These are phyloP conservation scores for Xyrichtys novacula DNA, from an alignment of 2,797 vertebrate genomes.

Conservation along the genomic window DNA sequence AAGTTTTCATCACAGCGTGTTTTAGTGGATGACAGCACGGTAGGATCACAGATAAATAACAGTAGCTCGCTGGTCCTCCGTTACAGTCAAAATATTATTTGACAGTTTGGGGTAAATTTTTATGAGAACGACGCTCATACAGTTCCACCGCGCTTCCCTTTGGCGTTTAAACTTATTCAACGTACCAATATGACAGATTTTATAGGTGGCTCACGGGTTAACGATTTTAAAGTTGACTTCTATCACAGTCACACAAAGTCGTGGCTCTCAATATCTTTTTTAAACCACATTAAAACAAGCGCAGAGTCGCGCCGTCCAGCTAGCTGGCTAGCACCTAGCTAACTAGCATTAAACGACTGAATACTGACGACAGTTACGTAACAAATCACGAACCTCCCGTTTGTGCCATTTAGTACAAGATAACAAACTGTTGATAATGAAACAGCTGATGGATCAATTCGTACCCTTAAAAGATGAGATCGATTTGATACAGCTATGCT, in stretches of 20 bases:
- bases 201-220: not conserved
- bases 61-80: too few relatives aligned
- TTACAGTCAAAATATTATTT: not conserved
- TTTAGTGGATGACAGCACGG: not conserved
- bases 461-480: slow-evolving; percentile 42
- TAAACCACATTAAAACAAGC: not conserved
- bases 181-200: not conserved
- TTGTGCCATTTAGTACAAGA: not conserved
- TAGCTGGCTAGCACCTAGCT: slow-evolving; percentile 39
- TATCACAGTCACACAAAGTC: not conserved
- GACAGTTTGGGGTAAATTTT: not conserved
- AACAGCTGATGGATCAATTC: not conserved
- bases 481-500: not conserved
- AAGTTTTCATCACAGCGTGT: not conserved
- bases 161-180: not conserved
- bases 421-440: accelerated
- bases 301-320: not conserved
- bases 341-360: slow-evolving; percentile 20
- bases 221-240: not conserved
- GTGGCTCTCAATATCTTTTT: not conserved
- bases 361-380: slow-evolving; percentile 39
- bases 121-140: not conserved
- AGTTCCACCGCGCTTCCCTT: not conserved
- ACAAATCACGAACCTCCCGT: slow-evolving; percentile 10
- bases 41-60: too few relatives aligned